These are phyloP conservation scores for Lerista edwardsae DNA, from an alignment of 2,797 vertebrate species.

Conservation along the genomic window DNA sequence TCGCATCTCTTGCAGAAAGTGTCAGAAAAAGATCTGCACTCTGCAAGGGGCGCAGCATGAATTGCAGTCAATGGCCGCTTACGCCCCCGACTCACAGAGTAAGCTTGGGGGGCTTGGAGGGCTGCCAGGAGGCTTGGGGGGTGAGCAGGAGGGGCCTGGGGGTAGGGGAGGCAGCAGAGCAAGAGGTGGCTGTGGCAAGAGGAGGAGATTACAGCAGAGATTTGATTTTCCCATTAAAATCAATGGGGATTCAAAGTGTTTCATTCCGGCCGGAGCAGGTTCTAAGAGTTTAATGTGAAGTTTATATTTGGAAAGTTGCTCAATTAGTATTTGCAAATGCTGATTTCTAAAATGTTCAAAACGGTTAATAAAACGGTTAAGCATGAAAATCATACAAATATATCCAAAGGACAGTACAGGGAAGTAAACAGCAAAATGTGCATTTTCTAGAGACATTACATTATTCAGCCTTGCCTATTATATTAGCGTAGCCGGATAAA, in stretches of 20 bases:
- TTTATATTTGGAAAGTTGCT: slow-evolving; percentile 35
- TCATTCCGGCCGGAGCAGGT: not conserved
- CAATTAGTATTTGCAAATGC: slow-evolving; percentile 59
- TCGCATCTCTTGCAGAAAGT: no score
- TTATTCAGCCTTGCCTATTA: slow-evolving; percentile 69
- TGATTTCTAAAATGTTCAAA: slow-evolving; percentile 49
- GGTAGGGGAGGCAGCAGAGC: no score
- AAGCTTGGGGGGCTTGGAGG: no score
- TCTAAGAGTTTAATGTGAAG: slow-evolving; percentile 55
- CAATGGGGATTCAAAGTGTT: not conserved
- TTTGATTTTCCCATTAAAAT: not conserved
- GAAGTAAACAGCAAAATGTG: slow-evolving; percentile 67
- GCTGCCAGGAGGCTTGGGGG: no score
- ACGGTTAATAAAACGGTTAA: slow-evolving; percentile 53
- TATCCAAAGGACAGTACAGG: slow-evolving; percentile 50
- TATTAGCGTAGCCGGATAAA: slow-evolving; percentile 70
- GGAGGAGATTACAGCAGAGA: not conserved
- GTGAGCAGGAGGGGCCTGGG: no score
- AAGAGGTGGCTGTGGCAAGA: no score
- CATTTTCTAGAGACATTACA: slow-evolving; percentile 56
- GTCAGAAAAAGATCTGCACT: no score
- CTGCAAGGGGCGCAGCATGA: no score
- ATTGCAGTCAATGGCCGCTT: no score
- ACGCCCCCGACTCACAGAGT: no score
- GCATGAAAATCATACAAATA: slow-evolving; percentile 42